Conservation (phyloP, 2,113 vertebrate species). For the Gulo gulo region DNA sequence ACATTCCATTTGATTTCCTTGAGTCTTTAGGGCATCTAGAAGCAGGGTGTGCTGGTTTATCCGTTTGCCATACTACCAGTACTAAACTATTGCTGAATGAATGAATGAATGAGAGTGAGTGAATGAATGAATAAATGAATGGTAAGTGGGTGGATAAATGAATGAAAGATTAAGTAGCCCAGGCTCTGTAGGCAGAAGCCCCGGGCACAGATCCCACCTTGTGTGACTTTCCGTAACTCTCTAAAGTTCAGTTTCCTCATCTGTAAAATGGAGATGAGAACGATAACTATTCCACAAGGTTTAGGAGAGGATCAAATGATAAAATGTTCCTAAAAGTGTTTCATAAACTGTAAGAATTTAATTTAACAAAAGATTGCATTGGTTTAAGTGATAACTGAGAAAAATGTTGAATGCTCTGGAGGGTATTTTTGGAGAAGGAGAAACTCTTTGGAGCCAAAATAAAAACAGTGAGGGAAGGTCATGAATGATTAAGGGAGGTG, state of each 20-base stretch:
- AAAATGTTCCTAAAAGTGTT: constrained; percentile 43
- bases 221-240: background rate
- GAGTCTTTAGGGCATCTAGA: background rate
- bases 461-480: constrained; percentile 63
- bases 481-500: constrained; percentile 65
- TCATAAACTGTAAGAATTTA: constrained; percentile 22
- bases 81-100: background rate
- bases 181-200: background rate
- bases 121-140: background rate
- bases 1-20: background rate
- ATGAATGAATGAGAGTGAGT: background rate
- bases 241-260: constrained; percentile 20
- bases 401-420: constrained; percentile 45
- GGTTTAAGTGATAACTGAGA: constrained; percentile 46
- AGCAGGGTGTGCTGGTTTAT: background rate
- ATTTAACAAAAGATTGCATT: constrained; percentile 37
- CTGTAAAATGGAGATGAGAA: background rate
- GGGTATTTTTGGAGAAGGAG: constrained; percentile 62
- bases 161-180: background rate
- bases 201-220: background rate
- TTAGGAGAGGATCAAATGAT: constrained; percentile 55
- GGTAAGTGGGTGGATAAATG: background rate
- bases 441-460: constrained; percentile 66
- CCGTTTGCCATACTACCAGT: background rate
- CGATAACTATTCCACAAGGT: background rate